Conservation (phyloP, 2,888 invertebrate genomes). For the Hyppa rectilinea region DNA sequence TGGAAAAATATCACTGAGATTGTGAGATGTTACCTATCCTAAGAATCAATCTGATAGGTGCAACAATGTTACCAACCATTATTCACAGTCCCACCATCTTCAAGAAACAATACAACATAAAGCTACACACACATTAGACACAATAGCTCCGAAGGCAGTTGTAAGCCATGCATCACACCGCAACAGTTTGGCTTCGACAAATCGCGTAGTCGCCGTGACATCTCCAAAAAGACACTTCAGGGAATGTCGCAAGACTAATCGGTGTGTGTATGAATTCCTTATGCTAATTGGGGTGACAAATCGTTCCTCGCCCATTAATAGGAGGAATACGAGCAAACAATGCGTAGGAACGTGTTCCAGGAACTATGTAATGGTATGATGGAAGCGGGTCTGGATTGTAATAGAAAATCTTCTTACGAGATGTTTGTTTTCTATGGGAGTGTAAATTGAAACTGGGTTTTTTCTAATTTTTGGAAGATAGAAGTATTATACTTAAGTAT, state of each 20-base stretch:
- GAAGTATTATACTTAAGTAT: not conserved
- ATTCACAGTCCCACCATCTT: not conserved
- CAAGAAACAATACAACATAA: constrained; percentile 40
- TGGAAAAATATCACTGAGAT: not conserved
- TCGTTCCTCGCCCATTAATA: constrained; percentile 70
- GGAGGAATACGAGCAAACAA: constrained; percentile 69
- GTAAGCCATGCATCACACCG: constrained; percentile 62
- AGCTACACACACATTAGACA: constrained; percentile 9
- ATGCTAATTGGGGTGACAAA: constrained; percentile 77
- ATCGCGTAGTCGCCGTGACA: constrained; percentile 58
- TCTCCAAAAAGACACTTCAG: constrained; percentile 63
- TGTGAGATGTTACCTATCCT: not conserved
- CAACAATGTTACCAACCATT: not conserved
- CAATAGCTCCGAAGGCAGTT: constrained; percentile 55
- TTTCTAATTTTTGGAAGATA: not conserved
- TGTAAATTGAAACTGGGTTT: constrained; percentile 5
- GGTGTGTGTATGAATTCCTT: constrained; percentile 72
- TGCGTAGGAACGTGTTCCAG: constrained; percentile 64
- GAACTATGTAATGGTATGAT: constrained; percentile 36
- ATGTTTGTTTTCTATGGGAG: constrained; percentile 40
- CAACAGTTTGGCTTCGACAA: constrained; percentile 62
- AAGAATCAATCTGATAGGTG: not conserved
- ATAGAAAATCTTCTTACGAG: constrained; percentile 30
- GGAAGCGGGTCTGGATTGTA: constrained; percentile 15
- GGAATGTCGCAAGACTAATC: constrained; percentile 68